Percentiles rank a stretch among this genome's conserved stretches.
These are phyloP conservation scores for Pyrgus malvae DNA, from an alignment of 2,888 invertebrate species.

Conservation along the genomic window DNA sequence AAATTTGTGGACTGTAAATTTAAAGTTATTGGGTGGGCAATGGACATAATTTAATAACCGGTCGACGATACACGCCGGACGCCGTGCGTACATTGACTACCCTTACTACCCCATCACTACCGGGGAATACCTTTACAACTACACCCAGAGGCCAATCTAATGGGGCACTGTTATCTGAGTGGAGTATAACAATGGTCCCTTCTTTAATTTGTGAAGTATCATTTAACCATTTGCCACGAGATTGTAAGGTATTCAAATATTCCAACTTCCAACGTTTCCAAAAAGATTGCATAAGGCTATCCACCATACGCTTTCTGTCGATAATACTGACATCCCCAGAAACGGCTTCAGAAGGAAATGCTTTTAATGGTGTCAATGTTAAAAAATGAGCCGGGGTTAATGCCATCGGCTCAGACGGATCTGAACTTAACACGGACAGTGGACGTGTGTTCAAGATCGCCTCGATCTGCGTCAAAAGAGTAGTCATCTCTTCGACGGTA, in stretches of 20 bases:
- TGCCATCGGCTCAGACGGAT: slow-evolving; percentile 16
- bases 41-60: slow-evolving; percentile 2
- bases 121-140: slow-evolving; percentile 3
- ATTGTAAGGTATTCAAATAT: slow-evolving; percentile 10
- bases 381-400: slow-evolving; percentile 17
- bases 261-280: slow-evolving; percentile 11
- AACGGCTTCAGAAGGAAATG: neutral
- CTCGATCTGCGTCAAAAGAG: slow-evolving; percentile 15
- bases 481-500: slow-evolving; percentile 4
- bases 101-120: neutral
- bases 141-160: slow-evolving; percentile 9
- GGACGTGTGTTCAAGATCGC: slow-evolving; percentile 7
- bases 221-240: slow-evolving; percentile 1
- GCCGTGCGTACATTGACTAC: neutral
- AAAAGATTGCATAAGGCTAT: neutral
- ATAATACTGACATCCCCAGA: neutral
- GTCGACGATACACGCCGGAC: slow-evolving; percentile 3
- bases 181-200: slow-evolving; percentile 5
- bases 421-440: neutral
- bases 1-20: no score
- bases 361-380: slow-evolving; percentile 1
- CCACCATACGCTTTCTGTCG: slow-evolving; percentile 1
- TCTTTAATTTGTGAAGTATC: neutral
- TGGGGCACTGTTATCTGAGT: slow-evolving; percentile 7
- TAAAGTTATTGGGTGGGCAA: slow-evolving; percentile 1